phyloP scores from a whole-genome alignment of 2,888 invertebrate species.

The Balanococcus diminutus region DNA sequence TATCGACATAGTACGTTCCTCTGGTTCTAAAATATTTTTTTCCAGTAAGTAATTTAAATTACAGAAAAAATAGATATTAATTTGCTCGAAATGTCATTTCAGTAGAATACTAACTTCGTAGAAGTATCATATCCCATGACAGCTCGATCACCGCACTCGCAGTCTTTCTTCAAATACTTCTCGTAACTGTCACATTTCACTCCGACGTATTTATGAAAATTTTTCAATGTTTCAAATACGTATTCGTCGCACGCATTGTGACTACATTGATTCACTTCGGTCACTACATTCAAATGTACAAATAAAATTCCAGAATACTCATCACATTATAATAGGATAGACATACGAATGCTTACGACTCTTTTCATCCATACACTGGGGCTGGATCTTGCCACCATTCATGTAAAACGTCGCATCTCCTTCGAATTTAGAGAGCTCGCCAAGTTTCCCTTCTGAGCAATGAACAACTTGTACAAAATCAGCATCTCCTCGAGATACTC shows the following conservation, averaged over 20 bases:
- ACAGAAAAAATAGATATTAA: not conserved
- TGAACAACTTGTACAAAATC: conserved; percentile 30
- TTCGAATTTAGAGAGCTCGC: not conserved
- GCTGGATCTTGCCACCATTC: conserved; percentile 16
- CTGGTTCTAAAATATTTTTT: not conserved
- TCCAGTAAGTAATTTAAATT: not conserved
- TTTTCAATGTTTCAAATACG: not conserved
- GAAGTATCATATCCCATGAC: not conserved
- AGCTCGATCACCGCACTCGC: not conserved
- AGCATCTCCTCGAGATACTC: not conserved
- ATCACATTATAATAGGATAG: no score
- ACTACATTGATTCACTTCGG: not conserved
- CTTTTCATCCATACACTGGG: not conserved
- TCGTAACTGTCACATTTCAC: not conserved
- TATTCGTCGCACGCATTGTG: not conserved
- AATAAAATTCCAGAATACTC: no score
- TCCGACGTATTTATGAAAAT: not conserved
- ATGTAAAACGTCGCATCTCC: conserved; percentile 27
- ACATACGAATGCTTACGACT: no score
- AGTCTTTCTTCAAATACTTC: not conserved
- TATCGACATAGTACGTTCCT: not conserved
- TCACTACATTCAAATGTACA: not conserved
- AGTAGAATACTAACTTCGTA: not conserved
- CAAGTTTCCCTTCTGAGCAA: not conserved
- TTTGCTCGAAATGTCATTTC: not conserved